Evolutionary conservation across 2,113 vertebrate species (phyloP).

Genomic region (Ardeotis arabs): DNA sequence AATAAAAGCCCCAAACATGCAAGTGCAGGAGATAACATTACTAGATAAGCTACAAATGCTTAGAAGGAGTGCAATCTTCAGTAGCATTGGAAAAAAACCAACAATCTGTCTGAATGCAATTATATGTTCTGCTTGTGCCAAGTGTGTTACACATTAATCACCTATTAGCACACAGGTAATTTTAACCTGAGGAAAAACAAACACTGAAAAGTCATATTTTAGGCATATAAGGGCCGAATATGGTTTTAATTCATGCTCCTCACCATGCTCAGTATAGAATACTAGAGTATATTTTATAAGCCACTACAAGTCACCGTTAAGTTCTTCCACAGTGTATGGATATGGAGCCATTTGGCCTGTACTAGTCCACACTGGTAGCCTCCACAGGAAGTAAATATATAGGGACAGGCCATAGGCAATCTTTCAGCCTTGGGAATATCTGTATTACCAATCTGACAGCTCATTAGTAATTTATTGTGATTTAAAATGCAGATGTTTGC

Average conservation of each 20-base stretch:
- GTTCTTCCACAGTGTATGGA: neutral
- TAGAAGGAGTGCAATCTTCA: neutral
- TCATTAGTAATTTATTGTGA: neutral
- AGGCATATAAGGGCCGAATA: neutral
- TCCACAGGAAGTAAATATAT: neutral
- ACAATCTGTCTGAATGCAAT: neutral
- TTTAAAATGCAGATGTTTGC: neutral
- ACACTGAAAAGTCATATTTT: neutral
- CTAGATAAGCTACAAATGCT: neutral
- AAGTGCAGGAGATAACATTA: neutral
- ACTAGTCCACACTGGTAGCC: neutral
- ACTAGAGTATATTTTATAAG: neutral
- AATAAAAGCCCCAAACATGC: neutral
- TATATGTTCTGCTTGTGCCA: neutral
- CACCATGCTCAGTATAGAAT: neutral
- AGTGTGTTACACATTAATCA: neutral
- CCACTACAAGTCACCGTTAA: neutral
- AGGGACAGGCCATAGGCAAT: neutral
- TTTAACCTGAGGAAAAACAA: neutral
- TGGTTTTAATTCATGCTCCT: neutral
- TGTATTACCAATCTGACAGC: neutral
- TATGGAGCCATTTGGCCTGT: neutral
- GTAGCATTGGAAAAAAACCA: neutral
- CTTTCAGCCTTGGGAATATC: neutral
- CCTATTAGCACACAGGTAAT: neutral